A percentile compares a stretch with the other conserved stretches of the same genome.
Conservation (phyloP, 2,113 vertebrate species). For the Ptyas mucosa region DNA sequence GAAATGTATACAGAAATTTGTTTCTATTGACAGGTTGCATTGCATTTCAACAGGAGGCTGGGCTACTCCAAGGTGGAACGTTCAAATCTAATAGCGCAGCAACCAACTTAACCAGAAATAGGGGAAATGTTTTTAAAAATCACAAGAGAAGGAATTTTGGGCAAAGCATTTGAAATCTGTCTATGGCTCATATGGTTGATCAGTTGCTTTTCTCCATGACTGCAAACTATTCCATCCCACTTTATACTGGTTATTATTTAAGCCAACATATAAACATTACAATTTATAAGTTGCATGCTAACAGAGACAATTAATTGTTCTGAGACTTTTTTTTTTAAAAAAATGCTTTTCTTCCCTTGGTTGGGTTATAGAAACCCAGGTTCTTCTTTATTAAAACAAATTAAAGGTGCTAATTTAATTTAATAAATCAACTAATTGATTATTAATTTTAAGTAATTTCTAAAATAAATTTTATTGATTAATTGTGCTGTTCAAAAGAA, state of each 20-base stretch:
- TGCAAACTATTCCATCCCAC: constrained; percentile 29
- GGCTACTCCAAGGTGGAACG: constrained; percentile 52
- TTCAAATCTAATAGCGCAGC: constrained; percentile 46
- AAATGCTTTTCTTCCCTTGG: constrained; percentile 17
- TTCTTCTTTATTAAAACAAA: background rate
- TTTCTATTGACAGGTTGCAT: constrained; percentile 51
- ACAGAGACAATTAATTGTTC: constrained; percentile 29
- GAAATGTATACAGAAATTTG: constrained; percentile 46
- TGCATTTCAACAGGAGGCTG: constrained; percentile 59
- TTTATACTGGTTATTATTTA: constrained; percentile 28
- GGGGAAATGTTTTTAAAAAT: constrained; percentile 52
- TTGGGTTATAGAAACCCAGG: background rate
- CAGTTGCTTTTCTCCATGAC: constrained; percentile 38
- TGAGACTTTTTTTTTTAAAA: constrained; percentile 32
- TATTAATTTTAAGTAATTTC: background rate
- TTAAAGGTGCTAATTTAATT: background rate
- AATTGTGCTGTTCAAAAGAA: background rate
- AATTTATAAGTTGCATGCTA: constrained; percentile 9
- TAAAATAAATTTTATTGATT: background rate
- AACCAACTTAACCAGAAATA: constrained; percentile 61
- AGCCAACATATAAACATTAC: constrained; percentile 52
- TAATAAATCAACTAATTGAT: background rate
- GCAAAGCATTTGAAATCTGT: constrained; percentile 46
- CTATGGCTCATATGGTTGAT: constrained; percentile 49
- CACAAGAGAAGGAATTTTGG: constrained; percentile 48